Conservation (phyloP, 2,888 invertebrate genomes). For the Clistopyga incitator region DNA sequence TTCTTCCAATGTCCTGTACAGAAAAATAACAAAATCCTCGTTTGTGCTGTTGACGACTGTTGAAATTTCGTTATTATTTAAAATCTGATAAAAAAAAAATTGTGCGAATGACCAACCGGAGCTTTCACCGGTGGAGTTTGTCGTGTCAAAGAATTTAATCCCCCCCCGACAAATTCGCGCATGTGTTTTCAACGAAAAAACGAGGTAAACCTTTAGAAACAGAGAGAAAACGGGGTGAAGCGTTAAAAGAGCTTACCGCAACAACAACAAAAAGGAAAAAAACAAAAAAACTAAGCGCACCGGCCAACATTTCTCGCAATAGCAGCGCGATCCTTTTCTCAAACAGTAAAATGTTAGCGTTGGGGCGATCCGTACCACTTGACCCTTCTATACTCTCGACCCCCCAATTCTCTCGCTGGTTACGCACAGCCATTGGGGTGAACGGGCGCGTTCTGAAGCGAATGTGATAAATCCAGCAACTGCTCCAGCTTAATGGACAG, state of each 20-base stretch:
- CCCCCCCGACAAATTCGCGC: background rate
- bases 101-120: too few relatives aligned
- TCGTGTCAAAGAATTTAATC: background rate
- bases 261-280: background rate
- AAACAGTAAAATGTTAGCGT: background rate
- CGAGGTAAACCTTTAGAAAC: background rate
- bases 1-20: too few relatives aligned
- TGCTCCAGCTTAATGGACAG: background rate
- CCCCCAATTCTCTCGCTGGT: constrained; percentile 16
- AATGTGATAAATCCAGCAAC: constrained; percentile 49
- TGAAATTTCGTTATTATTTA: too few relatives aligned
- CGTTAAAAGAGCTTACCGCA: background rate
- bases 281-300: background rate
- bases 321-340: background rate
- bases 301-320: background rate
- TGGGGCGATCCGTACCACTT: constrained; percentile 30
- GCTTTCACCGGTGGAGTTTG: background rate
- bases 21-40: too few relatives aligned
- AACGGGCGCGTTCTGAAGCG: constrained; percentile 21
- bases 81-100: background rate
- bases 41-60: too few relatives aligned
- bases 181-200: background rate
- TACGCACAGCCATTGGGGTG: constrained; percentile 8
- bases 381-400: constrained; percentile 16
- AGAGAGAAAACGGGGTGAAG: background rate